phyloP scores from a whole-genome alignment of 2,888 invertebrate genomes.

The Dasysyrphus tricinctus region DNA sequence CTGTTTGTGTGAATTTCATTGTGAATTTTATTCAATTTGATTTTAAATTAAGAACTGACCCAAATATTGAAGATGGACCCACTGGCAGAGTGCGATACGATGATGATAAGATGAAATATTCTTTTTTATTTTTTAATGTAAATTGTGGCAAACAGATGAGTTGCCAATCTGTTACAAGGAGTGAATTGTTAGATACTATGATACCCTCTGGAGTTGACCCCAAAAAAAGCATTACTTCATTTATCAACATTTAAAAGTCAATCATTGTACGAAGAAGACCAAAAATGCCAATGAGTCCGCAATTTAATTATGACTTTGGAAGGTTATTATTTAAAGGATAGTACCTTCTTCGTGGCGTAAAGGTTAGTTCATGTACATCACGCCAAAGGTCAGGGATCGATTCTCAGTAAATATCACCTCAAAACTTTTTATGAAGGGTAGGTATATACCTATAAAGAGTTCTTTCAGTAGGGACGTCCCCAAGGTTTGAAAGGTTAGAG shows the following conservation, averaged over 20 bases:
- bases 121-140: not conserved
- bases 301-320: not conserved
- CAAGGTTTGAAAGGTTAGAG: too few species aligned
- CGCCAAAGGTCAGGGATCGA: too few species aligned
- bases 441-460: too few species aligned
- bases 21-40: slow-evolving; percentile 37
- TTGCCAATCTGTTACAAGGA: slow-evolving; percentile 18
- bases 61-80: slow-evolving; percentile 13
- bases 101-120: slow-evolving; percentile 1
- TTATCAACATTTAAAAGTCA: slow-evolving; percentile 5
- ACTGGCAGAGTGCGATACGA: not conserved
- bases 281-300: not conserved
- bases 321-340: not conserved
- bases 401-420: too few species aligned
- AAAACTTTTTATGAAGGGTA: too few species aligned
- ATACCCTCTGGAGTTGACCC: slow-evolving; percentile 12
- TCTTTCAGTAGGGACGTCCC: too few species aligned
- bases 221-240: slow-evolving; percentile 1
- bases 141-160: slow-evolving; percentile 17
- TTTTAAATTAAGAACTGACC: slow-evolving; percentile 37
- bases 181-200: not conserved
- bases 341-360: too few species aligned
- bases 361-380: too few species aligned
- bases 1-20: slow-evolving; percentile 27
- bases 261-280: not conserved